phyloP scores from a whole-genome alignment of 2,113 vertebrate species.

The Nymphicus hollandicus region DNA sequence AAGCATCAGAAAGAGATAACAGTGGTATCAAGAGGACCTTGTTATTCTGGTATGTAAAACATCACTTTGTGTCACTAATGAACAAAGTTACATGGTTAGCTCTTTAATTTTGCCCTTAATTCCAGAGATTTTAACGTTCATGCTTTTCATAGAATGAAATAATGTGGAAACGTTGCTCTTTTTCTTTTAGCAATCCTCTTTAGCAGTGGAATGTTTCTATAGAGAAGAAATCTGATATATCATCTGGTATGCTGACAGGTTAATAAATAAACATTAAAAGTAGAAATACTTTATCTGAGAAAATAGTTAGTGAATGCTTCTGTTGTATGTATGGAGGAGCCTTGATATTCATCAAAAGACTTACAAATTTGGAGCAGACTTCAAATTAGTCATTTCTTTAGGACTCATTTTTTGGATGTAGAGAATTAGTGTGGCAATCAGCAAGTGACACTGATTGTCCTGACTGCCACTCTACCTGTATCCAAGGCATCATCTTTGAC shows the following conservation, averaged over 20 bases:
- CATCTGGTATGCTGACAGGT: not conserved
- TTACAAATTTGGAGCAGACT: not conserved
- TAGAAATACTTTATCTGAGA: not conserved
- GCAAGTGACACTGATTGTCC: not conserved
- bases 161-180: not conserved
- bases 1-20: slow-evolving; percentile 91
- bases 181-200: not conserved
- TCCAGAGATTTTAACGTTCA: not conserved
- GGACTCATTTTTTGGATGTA: not conserved
- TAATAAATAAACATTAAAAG: not conserved
- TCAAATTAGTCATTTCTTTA: not conserved
- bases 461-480: not conserved
- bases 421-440: not conserved
- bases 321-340: not conserved
- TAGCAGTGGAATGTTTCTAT: not conserved
- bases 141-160: not conserved
- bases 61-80: not conserved
- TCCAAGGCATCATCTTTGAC: not conserved
- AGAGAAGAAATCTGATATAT: not conserved
- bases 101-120: not conserved
- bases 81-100: not conserved
- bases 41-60: slow-evolving; percentile 84
- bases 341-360: not conserved
- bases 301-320: not conserved
- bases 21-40: slow-evolving; percentile 84